Conservation (phyloP, 2,113 vertebrate genomes). For the Ameiurus melas region DNA sequence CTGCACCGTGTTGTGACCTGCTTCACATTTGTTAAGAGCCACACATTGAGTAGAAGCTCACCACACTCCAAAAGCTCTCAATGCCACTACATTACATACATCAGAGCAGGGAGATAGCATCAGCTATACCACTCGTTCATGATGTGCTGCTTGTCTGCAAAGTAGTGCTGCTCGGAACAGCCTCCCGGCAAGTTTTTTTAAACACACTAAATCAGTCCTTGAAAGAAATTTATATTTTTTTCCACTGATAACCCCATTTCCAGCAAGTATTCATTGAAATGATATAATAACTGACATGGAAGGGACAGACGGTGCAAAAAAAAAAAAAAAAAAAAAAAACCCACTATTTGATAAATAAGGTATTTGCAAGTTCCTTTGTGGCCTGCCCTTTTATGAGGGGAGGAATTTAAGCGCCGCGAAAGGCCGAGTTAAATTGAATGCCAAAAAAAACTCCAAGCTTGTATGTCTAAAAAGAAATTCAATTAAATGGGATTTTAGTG, state of each 20-base stretch:
- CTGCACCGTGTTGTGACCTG: slow-evolving; percentile 55
- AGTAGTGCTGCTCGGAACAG: slow-evolving; percentile 49
- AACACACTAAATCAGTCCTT: slow-evolving; percentile 78
- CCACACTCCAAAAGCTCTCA: slow-evolving; percentile 48
- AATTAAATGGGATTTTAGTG: slow-evolving; percentile 99
- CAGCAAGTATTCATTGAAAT: slow-evolving; percentile 78
- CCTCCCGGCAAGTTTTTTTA: slow-evolving; percentile 68
- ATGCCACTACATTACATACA: slow-evolving; percentile 59
- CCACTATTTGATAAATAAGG: slow-evolving; percentile 79
- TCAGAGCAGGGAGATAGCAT: slow-evolving; percentile 58
- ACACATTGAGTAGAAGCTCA: slow-evolving; percentile 46
- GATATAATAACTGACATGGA: slow-evolving; percentile 81
- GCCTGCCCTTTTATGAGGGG: slow-evolving; percentile 81
- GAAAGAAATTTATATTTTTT: slow-evolving; percentile 78
- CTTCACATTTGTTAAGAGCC: slow-evolving; percentile 61
- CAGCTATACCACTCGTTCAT: slow-evolving; percentile 53
- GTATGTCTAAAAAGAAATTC: slow-evolving; percentile 98
- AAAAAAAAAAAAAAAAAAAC: slow-evolving; percentile 60
- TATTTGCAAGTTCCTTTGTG: slow-evolving; percentile 89
- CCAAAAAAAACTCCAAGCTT: slow-evolving; percentile 92
- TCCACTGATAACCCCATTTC: slow-evolving; percentile 73
- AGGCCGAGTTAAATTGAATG: slow-evolving; percentile 93
- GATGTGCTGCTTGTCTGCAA: slow-evolving; percentile 51
- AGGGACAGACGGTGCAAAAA: slow-evolving; percentile 62
- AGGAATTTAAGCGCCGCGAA: slow-evolving; percentile 88